Percentiles rank a stretch among this genome's conserved stretches.
These are phyloP conservation scores for Rhinolophus ferrumequinum DNA, from an alignment of 2,113 vertebrate species.

Conservation along the genomic window DNA sequence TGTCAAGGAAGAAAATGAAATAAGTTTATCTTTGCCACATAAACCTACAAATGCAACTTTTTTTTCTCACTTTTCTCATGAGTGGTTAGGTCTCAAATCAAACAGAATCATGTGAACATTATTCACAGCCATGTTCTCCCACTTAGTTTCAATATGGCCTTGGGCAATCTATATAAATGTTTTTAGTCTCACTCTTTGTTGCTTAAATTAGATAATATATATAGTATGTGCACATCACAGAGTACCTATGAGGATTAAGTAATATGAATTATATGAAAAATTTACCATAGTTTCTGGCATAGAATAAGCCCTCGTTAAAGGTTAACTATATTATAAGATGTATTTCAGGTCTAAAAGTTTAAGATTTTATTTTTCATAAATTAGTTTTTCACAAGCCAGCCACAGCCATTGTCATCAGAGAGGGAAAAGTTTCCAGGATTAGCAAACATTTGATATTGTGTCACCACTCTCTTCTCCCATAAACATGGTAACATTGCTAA, in stretches of 20 bases:
- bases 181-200: background rate
- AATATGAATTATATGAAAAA: background rate
- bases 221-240: background rate
- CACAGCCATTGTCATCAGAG: background rate
- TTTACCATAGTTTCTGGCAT: background rate
- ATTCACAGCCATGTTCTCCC: background rate
- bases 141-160: background rate
- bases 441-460: background rate
- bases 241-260: background rate
- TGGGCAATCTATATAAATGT: background rate
- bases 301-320: background rate
- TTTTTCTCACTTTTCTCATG: background rate
- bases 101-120: background rate
- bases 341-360: background rate
- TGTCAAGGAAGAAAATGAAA: background rate
- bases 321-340: background rate
- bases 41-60: background rate
- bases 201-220: background rate
- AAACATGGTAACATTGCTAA: background rate
- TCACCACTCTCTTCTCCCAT: background rate
- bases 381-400: background rate
- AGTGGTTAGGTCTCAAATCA: background rate
- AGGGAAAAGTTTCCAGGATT: background rate
- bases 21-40: background rate
- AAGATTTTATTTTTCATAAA: constrained; percentile 16